Evolutionary conservation across 2,797 vertebrate genomes (phyloP).

Genomic region (Catostomus latipinnis): DNA sequence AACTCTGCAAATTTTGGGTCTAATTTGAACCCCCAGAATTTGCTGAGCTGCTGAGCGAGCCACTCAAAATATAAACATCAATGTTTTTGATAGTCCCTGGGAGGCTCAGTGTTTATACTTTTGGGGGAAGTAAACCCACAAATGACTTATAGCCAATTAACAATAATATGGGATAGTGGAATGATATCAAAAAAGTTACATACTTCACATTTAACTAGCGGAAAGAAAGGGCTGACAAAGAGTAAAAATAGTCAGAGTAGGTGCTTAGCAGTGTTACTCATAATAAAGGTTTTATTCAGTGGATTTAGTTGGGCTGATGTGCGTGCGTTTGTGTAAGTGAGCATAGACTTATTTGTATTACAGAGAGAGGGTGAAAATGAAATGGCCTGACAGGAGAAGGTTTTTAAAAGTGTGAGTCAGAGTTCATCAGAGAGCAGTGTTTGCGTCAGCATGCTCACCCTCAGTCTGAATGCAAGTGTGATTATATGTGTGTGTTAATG

Average conservation of each 20-base stretch:
- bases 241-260: slow-evolving; percentile 7
- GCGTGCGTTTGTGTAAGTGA: neutral
- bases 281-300: neutral
- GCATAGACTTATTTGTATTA: slow-evolving; percentile 3
- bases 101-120: no score
- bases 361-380: neutral
- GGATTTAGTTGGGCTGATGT: neutral
- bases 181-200: no score
- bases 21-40: no score
- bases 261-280: neutral
- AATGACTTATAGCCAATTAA: no score
- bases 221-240: neutral
- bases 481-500: neutral
- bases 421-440: slow-evolving; percentile 34
- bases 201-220: no score
- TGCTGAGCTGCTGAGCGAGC: no score
- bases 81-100: no score
- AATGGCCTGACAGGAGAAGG: slow-evolving; percentile 32
- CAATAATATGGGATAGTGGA: no score
- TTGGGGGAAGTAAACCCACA: no score
- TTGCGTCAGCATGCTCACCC: slow-evolving; percentile 32
- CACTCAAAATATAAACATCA: no score
- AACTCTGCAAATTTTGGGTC: no score
- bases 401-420: slow-evolving; percentile 42
- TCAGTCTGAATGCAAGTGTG: neutral